A percentile compares a stretch with the other conserved stretches of the same genome.
phyloP scores from a whole-genome alignment of 1,140 invertebrate species.

The Tetragonula clypearis region DNA sequence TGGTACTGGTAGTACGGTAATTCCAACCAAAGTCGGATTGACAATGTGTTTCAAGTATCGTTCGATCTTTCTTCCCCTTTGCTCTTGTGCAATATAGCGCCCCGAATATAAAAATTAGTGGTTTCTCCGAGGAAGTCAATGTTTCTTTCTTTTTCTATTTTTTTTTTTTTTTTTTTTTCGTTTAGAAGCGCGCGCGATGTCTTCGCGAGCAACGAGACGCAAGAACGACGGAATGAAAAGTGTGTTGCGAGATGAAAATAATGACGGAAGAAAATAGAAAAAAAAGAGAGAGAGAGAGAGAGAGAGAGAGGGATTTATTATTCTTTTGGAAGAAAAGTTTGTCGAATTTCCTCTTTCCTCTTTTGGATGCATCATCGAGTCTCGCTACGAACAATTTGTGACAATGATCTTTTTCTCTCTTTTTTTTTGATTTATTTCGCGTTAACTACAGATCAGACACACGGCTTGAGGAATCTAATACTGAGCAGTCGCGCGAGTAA shows the following conservation, averaged over 20 bases:
- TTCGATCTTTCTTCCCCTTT: neutral
- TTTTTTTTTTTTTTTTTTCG: neutral
- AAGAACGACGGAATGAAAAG: neutral
- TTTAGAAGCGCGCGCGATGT: neutral
- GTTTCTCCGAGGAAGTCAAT: conserved; percentile 23
- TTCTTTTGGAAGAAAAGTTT: neutral
- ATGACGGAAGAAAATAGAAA: neutral
- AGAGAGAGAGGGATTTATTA: neutral
- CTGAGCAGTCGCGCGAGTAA: conserved; percentile 54
- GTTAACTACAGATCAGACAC: conserved; percentile 27
- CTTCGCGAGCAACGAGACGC: too few species aligned
- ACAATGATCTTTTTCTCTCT: neutral
- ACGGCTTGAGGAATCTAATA: conserved; percentile 60
- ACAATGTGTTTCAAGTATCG: conserved; percentile 34
- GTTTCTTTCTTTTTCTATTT: neutral
- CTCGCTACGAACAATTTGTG: neutral
- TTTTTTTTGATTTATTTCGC: neutral
- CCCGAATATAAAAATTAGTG: conserved; percentile 45
- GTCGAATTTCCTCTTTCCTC: neutral
- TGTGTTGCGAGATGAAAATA: neutral
- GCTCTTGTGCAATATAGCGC: conserved; percentile 39
- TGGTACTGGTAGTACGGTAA: conserved; percentile 34
- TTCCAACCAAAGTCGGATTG: conserved; percentile 43
- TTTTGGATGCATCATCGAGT: conserved; percentile 14
- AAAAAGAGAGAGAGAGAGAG: neutral